Conservation (phyloP, 2,888 invertebrate species). For the Andrena flavipes region DNA sequence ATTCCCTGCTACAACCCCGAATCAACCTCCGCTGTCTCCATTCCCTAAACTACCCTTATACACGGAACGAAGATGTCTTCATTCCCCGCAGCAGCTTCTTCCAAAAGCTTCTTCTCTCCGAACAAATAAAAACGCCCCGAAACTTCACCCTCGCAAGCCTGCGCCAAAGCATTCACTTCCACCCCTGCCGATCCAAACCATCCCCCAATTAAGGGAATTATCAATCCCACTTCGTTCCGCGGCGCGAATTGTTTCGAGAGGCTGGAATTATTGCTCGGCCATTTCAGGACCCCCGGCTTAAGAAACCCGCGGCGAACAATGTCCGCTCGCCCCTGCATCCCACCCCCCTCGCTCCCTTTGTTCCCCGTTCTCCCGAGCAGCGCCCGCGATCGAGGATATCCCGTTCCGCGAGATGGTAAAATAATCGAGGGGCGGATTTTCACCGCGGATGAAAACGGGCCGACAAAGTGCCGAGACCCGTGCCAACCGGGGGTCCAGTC, state of each 20-base stretch:
- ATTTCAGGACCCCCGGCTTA: not conserved
- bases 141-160: not conserved
- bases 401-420: conserved; percentile 37
- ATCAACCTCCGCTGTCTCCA: too few species aligned
- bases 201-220: not conserved
- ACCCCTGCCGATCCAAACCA: not conserved
- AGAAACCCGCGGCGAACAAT: not conserved
- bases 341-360: not conserved
- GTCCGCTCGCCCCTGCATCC: not conserved
- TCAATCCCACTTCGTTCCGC: not conserved
- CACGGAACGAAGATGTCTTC: too few species aligned
- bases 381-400: conserved; percentile 58
- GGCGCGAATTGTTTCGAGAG: not conserved
- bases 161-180: not conserved
- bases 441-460: conserved; percentile 21
- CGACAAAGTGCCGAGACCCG: not conserved
- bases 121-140: too few species aligned
- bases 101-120: too few species aligned
- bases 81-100: too few species aligned
- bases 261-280: not conserved
- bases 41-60: too few species aligned
- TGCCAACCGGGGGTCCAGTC: conserved; percentile 5
- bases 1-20: too few species aligned
- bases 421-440: conserved; percentile 37
- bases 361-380: not conserved